A percentile compares a stretch with the other conserved stretches of the same genome.
phyloP scores from a whole-genome alignment of 2,888 invertebrate genomes.

The Brenthis daphne region DNA sequence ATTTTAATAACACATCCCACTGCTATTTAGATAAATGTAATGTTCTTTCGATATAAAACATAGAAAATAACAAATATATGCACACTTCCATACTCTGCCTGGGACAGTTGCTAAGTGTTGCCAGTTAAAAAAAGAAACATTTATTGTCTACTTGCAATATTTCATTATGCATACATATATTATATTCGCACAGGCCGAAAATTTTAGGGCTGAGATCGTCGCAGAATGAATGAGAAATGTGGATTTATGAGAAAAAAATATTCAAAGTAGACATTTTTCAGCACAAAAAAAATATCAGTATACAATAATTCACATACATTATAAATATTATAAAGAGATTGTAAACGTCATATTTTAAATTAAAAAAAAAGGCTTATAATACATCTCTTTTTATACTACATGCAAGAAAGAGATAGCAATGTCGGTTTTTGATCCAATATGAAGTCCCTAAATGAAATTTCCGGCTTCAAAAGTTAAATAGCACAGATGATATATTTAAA shows the following conservation, averaged over 20 bases:
- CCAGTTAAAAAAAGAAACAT: slow-evolving; percentile 22
- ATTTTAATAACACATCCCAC: slow-evolving; percentile 50
- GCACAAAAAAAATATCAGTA: slow-evolving; percentile 1
- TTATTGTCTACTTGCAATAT: slow-evolving; percentile 12
- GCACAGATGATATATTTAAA: slow-evolving; percentile 15
- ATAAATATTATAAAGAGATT: background rate
- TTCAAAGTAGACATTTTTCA: slow-evolving; percentile 9
- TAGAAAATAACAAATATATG: slow-evolving; percentile 71
- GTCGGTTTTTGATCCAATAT: no score
- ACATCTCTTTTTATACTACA: no score
- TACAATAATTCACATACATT: background rate
- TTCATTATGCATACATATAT: background rate
- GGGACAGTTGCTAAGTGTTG: slow-evolving; percentile 58
- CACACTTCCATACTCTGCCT: slow-evolving; percentile 60
- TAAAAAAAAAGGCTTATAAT: background rate
- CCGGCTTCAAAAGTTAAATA: background rate
- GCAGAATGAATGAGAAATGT: no score
- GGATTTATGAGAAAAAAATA: background rate
- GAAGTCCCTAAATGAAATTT: no score
- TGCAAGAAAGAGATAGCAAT: no score
- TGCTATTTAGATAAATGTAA: slow-evolving; percentile 49
- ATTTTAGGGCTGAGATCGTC: slow-evolving; percentile 8
- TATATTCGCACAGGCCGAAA: background rate
- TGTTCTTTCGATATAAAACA: slow-evolving; percentile 70
- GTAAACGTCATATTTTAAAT: background rate